These are phyloP conservation scores for Lysandra bellargus DNA, from an alignment of 2,888 invertebrate species.

Conservation along the genomic window DNA sequence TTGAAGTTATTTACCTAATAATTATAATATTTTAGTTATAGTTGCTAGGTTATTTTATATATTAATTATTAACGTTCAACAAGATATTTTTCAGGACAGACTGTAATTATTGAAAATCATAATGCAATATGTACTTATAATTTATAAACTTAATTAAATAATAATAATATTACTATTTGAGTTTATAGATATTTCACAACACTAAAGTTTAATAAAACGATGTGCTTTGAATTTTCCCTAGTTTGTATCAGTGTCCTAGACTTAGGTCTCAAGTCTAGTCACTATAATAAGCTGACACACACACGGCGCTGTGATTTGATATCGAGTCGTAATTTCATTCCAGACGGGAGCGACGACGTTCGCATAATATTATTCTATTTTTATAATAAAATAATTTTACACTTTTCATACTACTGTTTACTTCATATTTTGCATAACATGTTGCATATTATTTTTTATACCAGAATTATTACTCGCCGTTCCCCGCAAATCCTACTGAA, in stretches of 20 bases:
- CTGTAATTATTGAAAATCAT: background rate
- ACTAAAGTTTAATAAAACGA: background rate
- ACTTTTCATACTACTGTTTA: conserved; percentile 4
- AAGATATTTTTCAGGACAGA: background rate
- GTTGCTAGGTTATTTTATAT: too few relatives aligned
- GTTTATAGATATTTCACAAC: background rate
- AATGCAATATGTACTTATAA: too few relatives aligned
- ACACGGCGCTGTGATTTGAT: conserved; percentile 31
- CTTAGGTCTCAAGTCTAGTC: conserved; percentile 23
- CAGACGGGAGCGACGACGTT: conserved; percentile 10
- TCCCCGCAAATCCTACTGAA: background rate
- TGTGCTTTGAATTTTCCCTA: conserved; percentile 4
- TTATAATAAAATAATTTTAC: conserved; percentile 12
- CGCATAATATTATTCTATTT: conserved; percentile 27
- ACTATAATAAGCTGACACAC: conserved; percentile 40
- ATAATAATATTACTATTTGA: too few relatives aligned
- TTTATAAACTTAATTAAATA: too few relatives aligned
- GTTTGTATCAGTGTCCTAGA: background rate
- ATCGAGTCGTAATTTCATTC: conserved; percentile 31
- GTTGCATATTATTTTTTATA: background rate
- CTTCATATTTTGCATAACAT: background rate
- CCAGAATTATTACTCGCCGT: too few relatives aligned
- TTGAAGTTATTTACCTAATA: background rate
- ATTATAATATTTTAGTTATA: too few relatives aligned
- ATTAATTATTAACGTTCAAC: too few relatives aligned